Evolutionary conservation across 2,888 invertebrate species (phyloP).

Genomic region (Conchocele bisecta): DNA sequence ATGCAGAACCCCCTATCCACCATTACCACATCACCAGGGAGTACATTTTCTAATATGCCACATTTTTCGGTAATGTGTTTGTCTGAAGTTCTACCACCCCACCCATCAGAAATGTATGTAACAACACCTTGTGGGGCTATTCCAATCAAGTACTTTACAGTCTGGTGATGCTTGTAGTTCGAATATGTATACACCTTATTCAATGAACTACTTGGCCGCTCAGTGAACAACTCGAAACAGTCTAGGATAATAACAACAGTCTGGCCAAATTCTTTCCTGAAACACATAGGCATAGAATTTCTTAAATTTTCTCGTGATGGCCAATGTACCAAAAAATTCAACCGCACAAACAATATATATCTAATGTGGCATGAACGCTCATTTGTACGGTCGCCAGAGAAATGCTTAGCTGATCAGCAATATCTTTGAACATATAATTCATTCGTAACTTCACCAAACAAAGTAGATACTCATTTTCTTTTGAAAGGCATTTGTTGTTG

Average conservation of each 20-base stretch:
- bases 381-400: conserved; percentile 20
- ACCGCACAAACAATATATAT: conserved; percentile 22
- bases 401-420: conserved; percentile 28
- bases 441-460: conserved; percentile 31
- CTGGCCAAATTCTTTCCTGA: conserved; percentile 38
- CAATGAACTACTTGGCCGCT: conserved; percentile 15
- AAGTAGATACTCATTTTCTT: conserved; percentile 30
- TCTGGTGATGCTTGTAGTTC: conserved; percentile 38
- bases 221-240: conserved; percentile 31
- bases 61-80: conserved; percentile 57
- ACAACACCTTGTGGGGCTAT: conserved; percentile 61
- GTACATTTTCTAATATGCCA: conserved; percentile 46
- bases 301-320: conserved; percentile 21
- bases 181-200: conserved; percentile 28
- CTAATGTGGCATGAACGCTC: conserved; percentile 23
- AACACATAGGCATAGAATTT: conserved; percentile 38
- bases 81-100: conserved; percentile 63
- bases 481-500: conserved; percentile 16
- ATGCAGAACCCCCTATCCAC: conserved; percentile 63
- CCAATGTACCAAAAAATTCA: conserved; percentile 28
- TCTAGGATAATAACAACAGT: conserved; percentile 26
- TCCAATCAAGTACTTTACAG: conserved; percentile 61
- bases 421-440: conserved; percentile 25
- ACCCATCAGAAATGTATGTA: conserved; percentile 61
- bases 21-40: conserved; percentile 52